Evolutionary conservation across 2,113 vertebrate species (phyloP).

Genomic region (Lampris megalopsis): DNA sequence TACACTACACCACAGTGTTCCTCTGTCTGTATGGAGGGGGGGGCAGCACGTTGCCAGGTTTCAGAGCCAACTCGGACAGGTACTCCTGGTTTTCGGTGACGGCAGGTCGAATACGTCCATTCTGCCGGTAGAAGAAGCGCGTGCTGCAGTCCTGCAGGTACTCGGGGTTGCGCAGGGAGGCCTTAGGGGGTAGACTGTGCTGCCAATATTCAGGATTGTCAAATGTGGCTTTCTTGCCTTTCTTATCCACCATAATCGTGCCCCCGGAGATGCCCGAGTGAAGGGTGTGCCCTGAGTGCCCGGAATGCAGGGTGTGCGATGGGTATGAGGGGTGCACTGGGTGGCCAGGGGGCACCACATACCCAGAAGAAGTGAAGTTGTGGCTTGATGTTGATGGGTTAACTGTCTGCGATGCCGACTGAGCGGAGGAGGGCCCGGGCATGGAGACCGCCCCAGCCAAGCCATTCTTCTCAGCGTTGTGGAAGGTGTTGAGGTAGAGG

Average conservation of each 20-base stretch:
- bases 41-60: constrained; percentile 94
- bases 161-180: constrained; percentile 93
- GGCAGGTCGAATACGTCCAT: constrained; percentile 94
- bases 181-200: constrained; percentile 95
- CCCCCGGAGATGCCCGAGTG: constrained; percentile 78
- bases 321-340: constrained; percentile 73
- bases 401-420: constrained; percentile 69
- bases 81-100: constrained; percentile 99
- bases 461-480: constrained; percentile 87
- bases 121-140: constrained; percentile 98
- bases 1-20: constrained; percentile 94
- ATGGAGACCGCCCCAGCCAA: constrained; percentile 65
- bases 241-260: constrained; percentile 87
- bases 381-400: constrained; percentile 72
- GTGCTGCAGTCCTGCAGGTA: constrained; percentile 99
- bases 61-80: constrained; percentile 96
- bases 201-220: constrained; percentile 99
- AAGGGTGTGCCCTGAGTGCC: constrained; percentile 79
- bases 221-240: constrained; percentile 93
- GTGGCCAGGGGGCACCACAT: constrained; percentile 71
- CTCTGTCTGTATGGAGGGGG: constrained; percentile 98
- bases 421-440: constrained; percentile 54
- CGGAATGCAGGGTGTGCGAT: constrained; percentile 79
- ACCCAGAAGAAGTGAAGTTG: constrained; percentile 67
- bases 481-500: constrained; percentile 95